These are phyloP conservation scores for Anolis carolinensis DNA, from an alignment of 2,113 vertebrate species.

Conservation along the genomic window DNA sequence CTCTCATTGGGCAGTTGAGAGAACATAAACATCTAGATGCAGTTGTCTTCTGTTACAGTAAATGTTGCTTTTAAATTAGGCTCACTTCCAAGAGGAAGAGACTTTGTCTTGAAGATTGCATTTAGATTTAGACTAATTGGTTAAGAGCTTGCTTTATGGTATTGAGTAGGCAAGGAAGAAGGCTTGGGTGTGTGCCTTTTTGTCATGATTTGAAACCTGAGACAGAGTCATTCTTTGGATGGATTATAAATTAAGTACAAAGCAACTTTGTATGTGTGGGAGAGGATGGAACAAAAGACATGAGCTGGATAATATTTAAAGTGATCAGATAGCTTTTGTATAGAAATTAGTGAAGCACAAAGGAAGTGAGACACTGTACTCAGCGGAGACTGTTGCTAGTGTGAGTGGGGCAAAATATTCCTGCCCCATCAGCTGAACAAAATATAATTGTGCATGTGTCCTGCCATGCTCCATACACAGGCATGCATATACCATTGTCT, in stretches of 20 bases:
- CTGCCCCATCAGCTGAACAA: not conserved
- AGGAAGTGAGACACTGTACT: not conserved
- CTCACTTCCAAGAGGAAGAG: slow-evolving; percentile 7
- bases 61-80: not conserved
- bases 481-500: not conserved
- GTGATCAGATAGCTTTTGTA: too few relatives aligned
- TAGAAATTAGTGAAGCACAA: not conserved
- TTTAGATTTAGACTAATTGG: slow-evolving; percentile 5
- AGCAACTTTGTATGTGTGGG: not conserved
- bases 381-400: not conserved
- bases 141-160: not conserved
- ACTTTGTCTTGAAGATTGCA: not conserved
- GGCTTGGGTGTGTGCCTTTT: not conserved
- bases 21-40: not conserved
- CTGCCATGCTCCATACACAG: not conserved
- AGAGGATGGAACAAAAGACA: not conserved
- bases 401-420: not conserved
- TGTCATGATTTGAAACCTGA: not conserved
- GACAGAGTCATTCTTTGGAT: not conserved
- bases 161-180: not conserved
- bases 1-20: not conserved
- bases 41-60: not conserved
- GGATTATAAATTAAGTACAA: not conserved
- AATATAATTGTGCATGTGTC: not conserved
- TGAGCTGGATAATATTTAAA: not conserved